Conservation (phyloP, 2,888 invertebrate genomes). For the Cephus spinipes region DNA sequence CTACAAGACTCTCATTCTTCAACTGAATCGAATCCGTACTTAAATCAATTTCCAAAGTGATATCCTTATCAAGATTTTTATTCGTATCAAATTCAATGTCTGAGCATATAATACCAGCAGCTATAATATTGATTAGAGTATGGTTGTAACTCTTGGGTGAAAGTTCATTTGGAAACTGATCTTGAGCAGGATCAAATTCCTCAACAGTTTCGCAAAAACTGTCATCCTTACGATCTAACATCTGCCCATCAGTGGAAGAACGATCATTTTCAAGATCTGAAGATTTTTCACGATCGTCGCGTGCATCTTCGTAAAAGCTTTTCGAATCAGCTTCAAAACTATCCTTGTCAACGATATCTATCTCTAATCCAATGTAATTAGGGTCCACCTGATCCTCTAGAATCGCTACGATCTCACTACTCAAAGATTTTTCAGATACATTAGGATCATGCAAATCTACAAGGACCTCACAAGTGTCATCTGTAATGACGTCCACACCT, state of each 20-base stretch:
- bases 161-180: not conserved
- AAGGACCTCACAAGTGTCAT: not conserved
- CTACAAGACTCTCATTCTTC: constrained; percentile 32
- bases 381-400: not conserved
- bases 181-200: not conserved
- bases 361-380: not conserved
- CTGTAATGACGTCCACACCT: not conserved
- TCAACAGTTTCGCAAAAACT: not conserved
- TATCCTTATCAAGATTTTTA: not conserved
- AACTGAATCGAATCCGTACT: not conserved
- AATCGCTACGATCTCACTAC: not conserved
- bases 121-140: not conserved
- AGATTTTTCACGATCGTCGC: not conserved
- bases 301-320: not conserved
- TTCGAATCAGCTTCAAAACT: not conserved
- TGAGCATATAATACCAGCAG: not conserved
- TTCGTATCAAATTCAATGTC: not conserved
- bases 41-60: not conserved
- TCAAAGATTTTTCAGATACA: not conserved
- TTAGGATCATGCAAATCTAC: not conserved
- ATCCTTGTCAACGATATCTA: not conserved
- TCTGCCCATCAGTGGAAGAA: constrained; percentile 1
- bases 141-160: not conserved
- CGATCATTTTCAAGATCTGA: not conserved
- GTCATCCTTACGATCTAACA: not conserved